Base-by-base conservation (phyloP, 2,797 vertebrate genomes). In the Catostomus latipinnis region DNA sequence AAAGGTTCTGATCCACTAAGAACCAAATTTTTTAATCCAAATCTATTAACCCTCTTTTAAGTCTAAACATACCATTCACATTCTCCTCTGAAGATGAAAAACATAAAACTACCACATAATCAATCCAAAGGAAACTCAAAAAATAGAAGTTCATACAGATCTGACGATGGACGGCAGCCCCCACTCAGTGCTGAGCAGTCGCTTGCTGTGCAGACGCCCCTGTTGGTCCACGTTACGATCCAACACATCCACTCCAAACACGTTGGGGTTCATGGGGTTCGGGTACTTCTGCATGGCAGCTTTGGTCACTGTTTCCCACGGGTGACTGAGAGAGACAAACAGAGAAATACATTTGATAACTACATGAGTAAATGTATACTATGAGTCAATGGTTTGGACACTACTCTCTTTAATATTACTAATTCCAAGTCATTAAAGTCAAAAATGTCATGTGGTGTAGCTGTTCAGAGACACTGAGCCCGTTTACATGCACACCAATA, bases 251-350 rank as follows among this genome's bases (percentile, higher is more conserved):
- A 99, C 97, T 0, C 98, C 98, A 4, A 98, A 92, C 88, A 99
- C 98, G 0, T 91, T 96, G 3, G 98, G 95, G 88, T 98, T 99
- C 98, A 99, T 99, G 13, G 98, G 98, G 63, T 99, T 99, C 0
- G 98, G 98, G 65, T 99, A 99, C 57, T 99, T 99, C 93, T 96
- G 95, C 98, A 99, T 99, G 0, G 98, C 98, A 13, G 98, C 98
- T 5, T 96, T 98, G 11, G 95, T 98, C 18, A 99, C 98, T 0
- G 93, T 99, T 81, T 99, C 97, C 98, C 98, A 99, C 3, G 97
- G 98, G 87, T 99, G 98, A 80, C 98, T 99, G 91, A 49, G 49
- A 53, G 56, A 65, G 74, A 82, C 45, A 58, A 14, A 52, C 34
- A 58, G 2, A 65, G 1, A 61, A 11, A 11, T 8, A 61, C 18